Percentiles rank a stretch among this genome's conserved stretches.
Conservation (phyloP, 2,797 vertebrate species). For the Pseudocheirus occidentalis region DNA sequence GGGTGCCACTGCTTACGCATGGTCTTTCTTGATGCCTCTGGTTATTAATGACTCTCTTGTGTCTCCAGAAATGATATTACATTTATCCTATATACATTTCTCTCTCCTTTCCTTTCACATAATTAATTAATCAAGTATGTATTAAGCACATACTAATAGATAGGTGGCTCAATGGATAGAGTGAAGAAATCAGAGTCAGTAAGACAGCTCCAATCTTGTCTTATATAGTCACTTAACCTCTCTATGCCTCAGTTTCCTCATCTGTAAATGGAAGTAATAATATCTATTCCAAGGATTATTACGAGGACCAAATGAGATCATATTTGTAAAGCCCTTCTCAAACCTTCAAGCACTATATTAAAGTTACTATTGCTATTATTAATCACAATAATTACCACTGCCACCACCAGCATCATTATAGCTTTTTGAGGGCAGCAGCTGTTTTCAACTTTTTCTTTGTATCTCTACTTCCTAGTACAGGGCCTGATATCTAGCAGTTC, state of each 20-base stretch:
- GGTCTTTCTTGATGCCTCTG: no score
- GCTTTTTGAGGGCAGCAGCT: not conserved
- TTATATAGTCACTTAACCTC: not conserved
- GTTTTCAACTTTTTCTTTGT: not conserved
- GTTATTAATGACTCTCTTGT: not conserved
- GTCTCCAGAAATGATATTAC: not conserved
- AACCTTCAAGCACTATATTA: not conserved
- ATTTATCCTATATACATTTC: not conserved
- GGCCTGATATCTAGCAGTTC: not conserved
- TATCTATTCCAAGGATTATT: not conserved
- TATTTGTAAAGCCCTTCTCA: not conserved
- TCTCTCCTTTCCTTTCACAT: not conserved
- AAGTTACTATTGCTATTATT: not conserved
- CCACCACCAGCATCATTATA: no score
- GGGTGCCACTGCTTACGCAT: not conserved
- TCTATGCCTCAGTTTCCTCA: not conserved
- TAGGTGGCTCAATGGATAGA: not conserved
- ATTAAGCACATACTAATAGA: not conserved
- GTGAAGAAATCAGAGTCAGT: not conserved
- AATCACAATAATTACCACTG: not conserved
- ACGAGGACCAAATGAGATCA: not conserved
- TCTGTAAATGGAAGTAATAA: not conserved
- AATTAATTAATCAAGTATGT: not conserved
- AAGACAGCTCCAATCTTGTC: not conserved
- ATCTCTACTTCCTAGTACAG: not conserved